Percentiles rank a stretch among this genome's conserved stretches.
Conservation (phyloP, 2,113 vertebrate genomes). For the Lipotes vexillifer region DNA sequence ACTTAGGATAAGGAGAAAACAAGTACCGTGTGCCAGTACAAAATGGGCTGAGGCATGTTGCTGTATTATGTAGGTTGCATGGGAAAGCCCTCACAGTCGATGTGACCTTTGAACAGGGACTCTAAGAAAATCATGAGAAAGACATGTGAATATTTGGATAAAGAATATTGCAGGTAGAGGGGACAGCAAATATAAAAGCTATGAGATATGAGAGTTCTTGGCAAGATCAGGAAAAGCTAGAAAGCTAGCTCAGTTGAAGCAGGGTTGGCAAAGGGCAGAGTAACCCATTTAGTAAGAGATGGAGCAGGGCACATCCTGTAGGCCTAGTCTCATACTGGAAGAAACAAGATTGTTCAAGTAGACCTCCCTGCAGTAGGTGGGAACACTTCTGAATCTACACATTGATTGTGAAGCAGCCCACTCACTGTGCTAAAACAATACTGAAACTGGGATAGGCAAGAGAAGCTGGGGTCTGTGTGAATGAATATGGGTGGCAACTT, state of each 20-base stretch:
- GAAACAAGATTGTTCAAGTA: not conserved
- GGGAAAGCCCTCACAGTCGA: not conserved
- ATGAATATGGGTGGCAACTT: too few species aligned
- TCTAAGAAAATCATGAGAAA: not conserved
- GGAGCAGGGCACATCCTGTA: rapidly evolving
- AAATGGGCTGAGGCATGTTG: not conserved
- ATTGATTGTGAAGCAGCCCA: not conserved
- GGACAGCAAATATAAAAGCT: not conserved
- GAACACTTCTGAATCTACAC: rapidly evolving
- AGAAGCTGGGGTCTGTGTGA: not conserved
- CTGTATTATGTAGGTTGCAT: not conserved
- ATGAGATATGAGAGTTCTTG: not conserved
- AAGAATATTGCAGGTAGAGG: not conserved
- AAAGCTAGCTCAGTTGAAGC: not conserved
- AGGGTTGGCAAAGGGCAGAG: not conserved
- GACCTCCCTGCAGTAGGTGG: not conserved
- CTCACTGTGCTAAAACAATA: not conserved
- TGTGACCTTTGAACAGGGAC: not conserved
- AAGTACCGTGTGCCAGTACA: not conserved
- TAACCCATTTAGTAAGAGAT: rapidly evolving
- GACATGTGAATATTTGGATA: not conserved
- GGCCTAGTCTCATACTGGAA: not conserved
- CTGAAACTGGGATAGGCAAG: not conserved
- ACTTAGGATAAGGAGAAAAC: not conserved
- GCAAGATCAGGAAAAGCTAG: not conserved